Conservation (phyloP, 2,113 vertebrate genomes). For the Edolisoma coerulescens region DNA sequence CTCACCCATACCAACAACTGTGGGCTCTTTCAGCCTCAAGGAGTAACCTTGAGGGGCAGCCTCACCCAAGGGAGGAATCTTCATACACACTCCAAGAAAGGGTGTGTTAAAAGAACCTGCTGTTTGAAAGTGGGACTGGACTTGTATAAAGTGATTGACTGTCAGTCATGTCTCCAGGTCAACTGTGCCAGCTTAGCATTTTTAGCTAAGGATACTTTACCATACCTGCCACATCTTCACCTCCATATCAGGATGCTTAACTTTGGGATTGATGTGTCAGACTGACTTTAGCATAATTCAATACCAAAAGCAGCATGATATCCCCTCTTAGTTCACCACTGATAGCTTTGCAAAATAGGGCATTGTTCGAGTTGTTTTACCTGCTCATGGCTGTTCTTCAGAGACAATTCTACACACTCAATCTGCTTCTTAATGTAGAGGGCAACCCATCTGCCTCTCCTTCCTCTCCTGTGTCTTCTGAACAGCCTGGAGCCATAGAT, state of each 20-base stretch:
- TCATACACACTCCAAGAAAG: neutral
- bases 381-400: neutral
- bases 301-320: neutral
- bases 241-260: neutral
- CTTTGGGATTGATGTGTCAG: neutral
- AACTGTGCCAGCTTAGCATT: neutral
- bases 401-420: neutral
- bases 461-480: neutral
- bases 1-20: neutral
- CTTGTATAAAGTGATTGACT: neutral
- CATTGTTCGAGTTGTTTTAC: neutral
- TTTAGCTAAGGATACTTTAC: neutral
- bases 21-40: neutral
- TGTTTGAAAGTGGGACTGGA: neutral
- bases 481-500: neutral
- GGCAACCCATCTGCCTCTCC: neutral
- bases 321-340: neutral
- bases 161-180: neutral
- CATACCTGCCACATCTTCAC: neutral
- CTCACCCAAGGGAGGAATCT: neutral
- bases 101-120: neutral
- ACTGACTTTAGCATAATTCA: neutral
- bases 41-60: neutral
- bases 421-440: neutral
- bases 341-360: neutral